A percentile compares a stretch with the other conserved stretches of the same genome.
These are phyloP conservation scores for Euura lappo DNA, from an alignment of 1,140 invertebrate genomes.

Conservation along the genomic window DNA sequence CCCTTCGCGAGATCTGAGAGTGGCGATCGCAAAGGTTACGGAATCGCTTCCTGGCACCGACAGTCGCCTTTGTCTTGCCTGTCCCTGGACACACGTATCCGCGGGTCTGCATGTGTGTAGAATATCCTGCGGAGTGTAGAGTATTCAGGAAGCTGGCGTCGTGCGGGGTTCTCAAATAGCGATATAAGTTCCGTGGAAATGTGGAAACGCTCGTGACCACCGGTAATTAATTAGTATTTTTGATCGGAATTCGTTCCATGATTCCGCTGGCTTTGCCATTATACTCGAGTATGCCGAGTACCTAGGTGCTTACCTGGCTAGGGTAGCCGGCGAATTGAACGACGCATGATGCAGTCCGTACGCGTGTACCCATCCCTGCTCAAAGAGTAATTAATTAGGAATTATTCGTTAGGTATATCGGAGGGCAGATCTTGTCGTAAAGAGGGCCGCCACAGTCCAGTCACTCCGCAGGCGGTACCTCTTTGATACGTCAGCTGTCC, in stretches of 20 bases:
- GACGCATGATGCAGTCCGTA: background rate
- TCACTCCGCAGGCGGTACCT: constrained; percentile 35
- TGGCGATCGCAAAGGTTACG: background rate
- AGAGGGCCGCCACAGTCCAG: constrained; percentile 24
- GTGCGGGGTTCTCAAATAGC: too few species aligned
- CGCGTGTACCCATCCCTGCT: constrained; percentile 11
- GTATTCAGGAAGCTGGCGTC: too few species aligned
- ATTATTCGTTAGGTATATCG: constrained; percentile 46
- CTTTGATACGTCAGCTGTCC: constrained; percentile 54
- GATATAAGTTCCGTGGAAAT: too few species aligned
- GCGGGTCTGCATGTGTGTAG: too few species aligned
- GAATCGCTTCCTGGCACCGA: background rate
- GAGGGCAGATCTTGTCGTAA: constrained; percentile 29
- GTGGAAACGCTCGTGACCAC: too few species aligned
- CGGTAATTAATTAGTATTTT: background rate
- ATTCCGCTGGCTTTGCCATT: too few species aligned
- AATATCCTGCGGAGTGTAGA: too few species aligned
- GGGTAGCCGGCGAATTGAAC: background rate
- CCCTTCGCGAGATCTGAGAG: background rate
- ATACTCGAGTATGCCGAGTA: too few species aligned
- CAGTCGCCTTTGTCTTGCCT: background rate
- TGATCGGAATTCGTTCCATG: background rate
- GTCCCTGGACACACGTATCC: too few species aligned
- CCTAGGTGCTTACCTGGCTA: background rate
- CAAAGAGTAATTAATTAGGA: constrained; percentile 50